These are phyloP conservation scores for Alectura lathami DNA, from an alignment of 2,113 vertebrate genomes.

Conservation along the genomic window DNA sequence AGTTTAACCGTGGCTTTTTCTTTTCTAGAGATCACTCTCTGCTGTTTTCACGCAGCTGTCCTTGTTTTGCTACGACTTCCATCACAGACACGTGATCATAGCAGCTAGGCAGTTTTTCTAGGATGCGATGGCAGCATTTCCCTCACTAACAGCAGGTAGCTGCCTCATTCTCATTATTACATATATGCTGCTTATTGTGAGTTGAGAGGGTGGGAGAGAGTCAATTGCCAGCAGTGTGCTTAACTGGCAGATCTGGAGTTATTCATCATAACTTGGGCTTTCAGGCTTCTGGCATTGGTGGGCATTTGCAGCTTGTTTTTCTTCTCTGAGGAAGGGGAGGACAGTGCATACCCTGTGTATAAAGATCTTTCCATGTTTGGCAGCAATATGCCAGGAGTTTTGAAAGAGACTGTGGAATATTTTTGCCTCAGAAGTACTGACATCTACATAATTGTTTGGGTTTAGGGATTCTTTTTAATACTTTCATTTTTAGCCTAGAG, in stretches of 20 bases:
- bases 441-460: constrained; percentile 38
- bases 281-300: constrained; percentile 47
- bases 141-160: neutral
- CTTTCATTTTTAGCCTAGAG: constrained; percentile 4
- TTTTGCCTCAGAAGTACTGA: constrained; percentile 36
- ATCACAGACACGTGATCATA: neutral
- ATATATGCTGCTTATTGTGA: constrained; percentile 1
- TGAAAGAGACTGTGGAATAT: constrained; percentile 8
- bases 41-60: neutral
- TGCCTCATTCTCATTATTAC: neutral
- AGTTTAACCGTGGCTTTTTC: neutral
- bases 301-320: constrained; percentile 59
- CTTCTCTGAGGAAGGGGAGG: constrained; percentile 32
- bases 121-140: neutral
- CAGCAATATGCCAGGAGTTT: constrained; percentile 16
- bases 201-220: neutral
- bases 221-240: constrained; percentile 13
- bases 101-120: neutral
- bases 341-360: constrained; percentile 28
- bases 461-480: constrained; percentile 40
- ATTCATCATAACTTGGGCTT: constrained; percentile 53
- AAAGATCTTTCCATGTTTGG: constrained; percentile 54
- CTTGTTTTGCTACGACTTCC: neutral
- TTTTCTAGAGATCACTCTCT: neutral
- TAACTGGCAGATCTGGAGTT: constrained; percentile 29